A percentile compares a stretch with the other conserved stretches of the same genome.
phyloP scores from a whole-genome alignment of 2,888 invertebrate genomes.

The Phania funesta region DNA sequence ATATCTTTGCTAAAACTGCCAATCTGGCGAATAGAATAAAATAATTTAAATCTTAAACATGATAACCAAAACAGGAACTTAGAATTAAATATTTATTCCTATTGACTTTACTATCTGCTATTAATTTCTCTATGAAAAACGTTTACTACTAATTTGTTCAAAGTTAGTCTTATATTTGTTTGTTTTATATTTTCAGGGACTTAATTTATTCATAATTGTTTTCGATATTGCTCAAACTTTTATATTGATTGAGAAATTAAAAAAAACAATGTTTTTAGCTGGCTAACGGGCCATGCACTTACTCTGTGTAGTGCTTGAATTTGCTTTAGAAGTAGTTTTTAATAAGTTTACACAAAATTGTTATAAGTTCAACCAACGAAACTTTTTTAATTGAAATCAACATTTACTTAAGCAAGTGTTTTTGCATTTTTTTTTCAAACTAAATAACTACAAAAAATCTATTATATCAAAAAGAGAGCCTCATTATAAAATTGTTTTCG shows the following conservation, averaged over 20 bases:
- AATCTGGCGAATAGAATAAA: too few species aligned
- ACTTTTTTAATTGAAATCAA: constrained; percentile 52
- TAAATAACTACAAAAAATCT: not conserved
- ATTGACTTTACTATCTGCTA: too few species aligned
- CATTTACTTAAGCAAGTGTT: not conserved
- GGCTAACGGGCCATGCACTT: not conserved
- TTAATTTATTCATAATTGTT: constrained; percentile 23
- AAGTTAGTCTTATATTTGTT: too few species aligned
- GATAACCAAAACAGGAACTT: too few species aligned
- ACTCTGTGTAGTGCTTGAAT: not conserved
- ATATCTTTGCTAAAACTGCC: too few species aligned
- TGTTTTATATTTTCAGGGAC: too few species aligned
- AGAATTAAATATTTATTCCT: too few species aligned
- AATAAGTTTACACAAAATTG: constrained; percentile 17
- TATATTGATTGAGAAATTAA: constrained; percentile 35
- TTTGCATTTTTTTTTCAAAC: not conserved
- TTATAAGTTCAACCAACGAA: constrained; percentile 38
- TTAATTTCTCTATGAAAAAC: too few species aligned
- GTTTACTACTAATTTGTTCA: too few species aligned
- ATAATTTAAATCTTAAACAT: too few species aligned
- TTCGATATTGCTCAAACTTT: constrained; percentile 40
- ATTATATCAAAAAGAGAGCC: not conserved
- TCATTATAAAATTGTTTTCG: not conserved
- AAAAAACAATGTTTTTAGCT: not conserved
- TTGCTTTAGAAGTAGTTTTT: constrained; percentile 43